Conservation (phyloP, 2,797 vertebrate genomes). For the Enteromius viviparus region DNA sequence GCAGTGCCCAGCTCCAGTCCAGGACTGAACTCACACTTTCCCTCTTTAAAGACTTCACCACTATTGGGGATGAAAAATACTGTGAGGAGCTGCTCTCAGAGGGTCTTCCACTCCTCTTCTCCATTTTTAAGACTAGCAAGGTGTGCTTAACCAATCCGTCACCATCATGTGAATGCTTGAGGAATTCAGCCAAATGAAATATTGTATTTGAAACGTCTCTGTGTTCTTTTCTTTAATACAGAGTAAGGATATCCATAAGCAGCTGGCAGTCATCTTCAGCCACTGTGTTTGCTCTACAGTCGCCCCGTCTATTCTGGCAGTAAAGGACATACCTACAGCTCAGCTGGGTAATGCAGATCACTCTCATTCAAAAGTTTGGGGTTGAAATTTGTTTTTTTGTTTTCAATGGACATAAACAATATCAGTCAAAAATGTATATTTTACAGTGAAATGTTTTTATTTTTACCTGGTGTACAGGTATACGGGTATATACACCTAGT, state of each 20-base stretch:
- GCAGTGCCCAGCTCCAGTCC: constrained; percentile 82
- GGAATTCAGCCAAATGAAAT: neutral
- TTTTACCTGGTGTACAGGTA: no score
- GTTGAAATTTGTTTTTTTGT: no score
- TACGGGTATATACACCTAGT: no score
- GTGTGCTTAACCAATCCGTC: constrained; percentile 64
- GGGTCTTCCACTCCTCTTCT: constrained; percentile 87
- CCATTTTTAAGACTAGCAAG: constrained; percentile 87
- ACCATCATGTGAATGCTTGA: neutral
- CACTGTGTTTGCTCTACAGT: constrained; percentile 85
- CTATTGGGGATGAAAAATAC: constrained; percentile 87
- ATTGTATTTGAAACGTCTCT: neutral
- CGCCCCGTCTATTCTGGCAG: constrained; percentile 78
- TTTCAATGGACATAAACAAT: no score
- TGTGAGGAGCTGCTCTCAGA: constrained; percentile 82
- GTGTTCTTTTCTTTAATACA: constrained; percentile 62
- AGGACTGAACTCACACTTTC: constrained; percentile 80
- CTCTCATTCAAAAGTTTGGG: neutral
- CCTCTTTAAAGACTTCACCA: constrained; percentile 86
- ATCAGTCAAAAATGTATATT: no score
- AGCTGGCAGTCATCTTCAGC: constrained; percentile 82
- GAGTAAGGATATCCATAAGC: constrained; percentile 86
- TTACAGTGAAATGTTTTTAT: no score
- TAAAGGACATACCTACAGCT: constrained; percentile 82
- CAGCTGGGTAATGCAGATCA: constrained; percentile 71